A percentile compares a stretch with the other conserved stretches of the same genome.
Evolutionary conservation across 1,140 invertebrate species (phyloP).

Genomic region (Anastatus disparis): DNA sequence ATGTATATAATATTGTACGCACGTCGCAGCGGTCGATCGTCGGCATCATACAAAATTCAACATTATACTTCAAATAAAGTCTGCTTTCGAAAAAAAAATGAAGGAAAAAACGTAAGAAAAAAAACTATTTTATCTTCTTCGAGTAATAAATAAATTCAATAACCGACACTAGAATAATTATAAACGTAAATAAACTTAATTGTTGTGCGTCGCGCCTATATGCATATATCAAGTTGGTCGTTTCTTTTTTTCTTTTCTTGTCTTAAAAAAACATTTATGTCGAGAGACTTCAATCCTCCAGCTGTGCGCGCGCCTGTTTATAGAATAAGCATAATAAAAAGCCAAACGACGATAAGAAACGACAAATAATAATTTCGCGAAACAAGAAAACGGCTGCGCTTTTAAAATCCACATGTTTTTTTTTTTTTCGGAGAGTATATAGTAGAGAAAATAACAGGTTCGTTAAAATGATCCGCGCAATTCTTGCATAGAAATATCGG

Average conservation of each 20-base stretch:
- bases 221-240: not conserved
- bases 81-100: not conserved
- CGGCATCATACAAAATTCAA: not conserved
- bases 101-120: not conserved
- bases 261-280: no score
- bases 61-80: no score
- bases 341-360: not conserved
- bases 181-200: not conserved
- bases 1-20: not conserved
- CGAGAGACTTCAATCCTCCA: no score
- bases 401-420: conserved; percentile 15
- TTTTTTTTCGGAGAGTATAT: no score
- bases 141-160: not conserved
- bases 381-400: not conserved
- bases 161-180: conserved; percentile 3
- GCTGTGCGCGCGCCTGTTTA: no score
- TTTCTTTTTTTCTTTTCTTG: no score
- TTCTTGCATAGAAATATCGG: no score
- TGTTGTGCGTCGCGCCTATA: not conserved
- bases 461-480: not conserved
- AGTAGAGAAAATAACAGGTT: conserved; percentile 6
- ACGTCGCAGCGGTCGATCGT: not conserved
- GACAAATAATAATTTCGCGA: conserved; percentile 21
- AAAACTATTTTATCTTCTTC: not conserved
- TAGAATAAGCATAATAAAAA: no score